Evolutionary conservation across 2,797 vertebrate species (phyloP).

Genomic region (Bothrops alternatus): DNA sequence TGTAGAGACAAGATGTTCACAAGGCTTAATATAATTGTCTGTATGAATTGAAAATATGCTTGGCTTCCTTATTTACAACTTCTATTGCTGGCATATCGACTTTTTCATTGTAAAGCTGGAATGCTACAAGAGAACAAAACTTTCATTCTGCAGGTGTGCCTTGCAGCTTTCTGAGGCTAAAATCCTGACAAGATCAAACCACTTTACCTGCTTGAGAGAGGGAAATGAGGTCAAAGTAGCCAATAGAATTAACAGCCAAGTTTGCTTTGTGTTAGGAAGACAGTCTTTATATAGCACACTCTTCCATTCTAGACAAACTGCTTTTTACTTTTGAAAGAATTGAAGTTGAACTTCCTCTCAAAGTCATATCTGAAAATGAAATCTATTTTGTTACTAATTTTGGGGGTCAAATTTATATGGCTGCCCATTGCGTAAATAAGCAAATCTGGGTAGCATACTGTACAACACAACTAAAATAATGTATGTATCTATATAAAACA

Average conservation of each 20-base stretch:
- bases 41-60: not conserved
- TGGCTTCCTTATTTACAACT: not conserved
- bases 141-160: not conserved
- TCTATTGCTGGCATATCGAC: not conserved
- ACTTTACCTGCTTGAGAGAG: not conserved
- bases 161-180: not conserved
- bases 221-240: not conserved
- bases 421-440: not conserved
- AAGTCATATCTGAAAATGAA: not conserved
- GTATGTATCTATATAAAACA: not conserved
- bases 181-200: not conserved
- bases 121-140: not conserved
- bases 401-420: not conserved
- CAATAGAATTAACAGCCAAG: not conserved
- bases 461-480: not conserved
- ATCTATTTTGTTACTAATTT: not conserved
- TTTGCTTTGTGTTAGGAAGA: not conserved
- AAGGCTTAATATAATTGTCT: not conserved
- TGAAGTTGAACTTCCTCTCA: not conserved
- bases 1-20: not conserved
- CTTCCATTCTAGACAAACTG: not conserved
- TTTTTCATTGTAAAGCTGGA: not conserved
- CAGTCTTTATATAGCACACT: not conserved
- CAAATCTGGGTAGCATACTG: not conserved
- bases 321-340: not conserved